Evolutionary conservation across 2,797 vertebrate species (phyloP).

Genomic region (Esox lucius): DNA sequence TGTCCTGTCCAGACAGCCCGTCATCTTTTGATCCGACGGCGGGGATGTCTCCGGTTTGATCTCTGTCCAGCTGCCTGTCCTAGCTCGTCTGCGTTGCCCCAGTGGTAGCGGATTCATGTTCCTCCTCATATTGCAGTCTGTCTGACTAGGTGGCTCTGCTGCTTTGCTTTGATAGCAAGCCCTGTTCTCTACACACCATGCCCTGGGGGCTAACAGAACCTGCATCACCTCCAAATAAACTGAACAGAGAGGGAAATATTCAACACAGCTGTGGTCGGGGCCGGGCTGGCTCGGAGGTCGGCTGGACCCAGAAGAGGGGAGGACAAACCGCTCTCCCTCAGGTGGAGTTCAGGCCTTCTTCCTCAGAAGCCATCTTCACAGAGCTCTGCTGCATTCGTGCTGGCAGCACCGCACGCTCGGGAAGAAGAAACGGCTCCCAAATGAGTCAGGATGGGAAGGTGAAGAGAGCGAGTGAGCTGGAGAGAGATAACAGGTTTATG

Average conservation of each 20-base stretch:
- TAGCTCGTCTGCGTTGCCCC: constrained; percentile 33
- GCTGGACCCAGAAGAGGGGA: constrained; percentile 49
- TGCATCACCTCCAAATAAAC: constrained; percentile 76
- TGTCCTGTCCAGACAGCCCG: background rate
- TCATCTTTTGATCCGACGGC: background rate
- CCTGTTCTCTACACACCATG: constrained; percentile 69
- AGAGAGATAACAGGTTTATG: constrained; percentile 51
- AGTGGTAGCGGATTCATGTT: constrained; percentile 68
- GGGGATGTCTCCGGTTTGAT: constrained; percentile 32
- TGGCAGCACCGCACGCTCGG: constrained; percentile 49
- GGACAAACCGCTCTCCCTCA: constrained; percentile 36
- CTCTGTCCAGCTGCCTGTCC: constrained; percentile 29
- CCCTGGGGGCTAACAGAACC: constrained; percentile 69
- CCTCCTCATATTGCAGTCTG: constrained; percentile 47
- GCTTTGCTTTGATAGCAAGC: constrained; percentile 75
- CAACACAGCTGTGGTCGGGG: constrained; percentile 68
- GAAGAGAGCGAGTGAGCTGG: constrained; percentile 55
- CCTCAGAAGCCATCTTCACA: constrained; percentile 63
- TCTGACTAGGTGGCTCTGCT: constrained; percentile 65
- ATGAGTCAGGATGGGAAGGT: constrained; percentile 47
- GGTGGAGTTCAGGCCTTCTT: background rate
- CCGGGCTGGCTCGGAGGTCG: constrained; percentile 56
- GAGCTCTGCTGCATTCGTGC: constrained; percentile 61
- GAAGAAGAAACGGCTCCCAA: constrained; percentile 58
- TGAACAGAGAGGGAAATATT: constrained; percentile 79